phyloP scores from a whole-genome alignment of 2,797 vertebrate species.

The Mareca penelope region DNA sequence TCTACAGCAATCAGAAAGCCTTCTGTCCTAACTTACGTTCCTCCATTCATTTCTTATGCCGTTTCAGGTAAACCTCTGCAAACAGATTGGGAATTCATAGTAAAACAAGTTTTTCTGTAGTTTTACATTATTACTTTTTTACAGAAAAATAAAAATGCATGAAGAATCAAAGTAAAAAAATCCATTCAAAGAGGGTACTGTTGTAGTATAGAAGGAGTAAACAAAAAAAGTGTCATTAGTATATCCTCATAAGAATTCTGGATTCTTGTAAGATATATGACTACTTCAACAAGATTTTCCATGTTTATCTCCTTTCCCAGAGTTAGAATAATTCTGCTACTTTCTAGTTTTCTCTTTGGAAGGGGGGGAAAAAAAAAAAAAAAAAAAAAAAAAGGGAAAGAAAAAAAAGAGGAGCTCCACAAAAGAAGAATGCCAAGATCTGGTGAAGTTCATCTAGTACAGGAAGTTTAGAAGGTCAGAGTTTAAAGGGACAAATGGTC shows the following conservation, averaged over 20 bases:
- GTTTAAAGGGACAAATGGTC: neutral
- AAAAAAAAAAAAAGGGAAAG: rapidly evolving
- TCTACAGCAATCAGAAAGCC: neutral
- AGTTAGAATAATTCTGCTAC: neutral
- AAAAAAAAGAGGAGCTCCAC: neutral
- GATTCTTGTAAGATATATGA: neutral
- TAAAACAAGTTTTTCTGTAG: neutral
- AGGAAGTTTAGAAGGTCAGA: slow-evolving; percentile 12
- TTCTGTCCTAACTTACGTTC: neutral
- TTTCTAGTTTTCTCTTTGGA: no score
- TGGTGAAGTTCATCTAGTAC: neutral
- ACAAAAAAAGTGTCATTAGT: neutral
- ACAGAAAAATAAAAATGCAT: neutral
- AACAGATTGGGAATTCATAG: neutral
- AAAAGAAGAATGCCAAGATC: neutral
- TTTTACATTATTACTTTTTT: neutral
- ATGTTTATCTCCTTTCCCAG: neutral
- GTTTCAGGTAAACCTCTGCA: neutral
- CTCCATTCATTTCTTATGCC: neutral
- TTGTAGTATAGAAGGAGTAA: neutral
- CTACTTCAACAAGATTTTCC: neutral
- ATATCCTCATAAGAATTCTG: neutral
- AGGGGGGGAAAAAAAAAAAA: rapidly evolving
- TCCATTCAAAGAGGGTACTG: neutral
- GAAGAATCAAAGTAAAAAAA: neutral